phyloP scores from a whole-genome alignment of 2,113 vertebrate species.

The Pimephales promelas region DNA sequence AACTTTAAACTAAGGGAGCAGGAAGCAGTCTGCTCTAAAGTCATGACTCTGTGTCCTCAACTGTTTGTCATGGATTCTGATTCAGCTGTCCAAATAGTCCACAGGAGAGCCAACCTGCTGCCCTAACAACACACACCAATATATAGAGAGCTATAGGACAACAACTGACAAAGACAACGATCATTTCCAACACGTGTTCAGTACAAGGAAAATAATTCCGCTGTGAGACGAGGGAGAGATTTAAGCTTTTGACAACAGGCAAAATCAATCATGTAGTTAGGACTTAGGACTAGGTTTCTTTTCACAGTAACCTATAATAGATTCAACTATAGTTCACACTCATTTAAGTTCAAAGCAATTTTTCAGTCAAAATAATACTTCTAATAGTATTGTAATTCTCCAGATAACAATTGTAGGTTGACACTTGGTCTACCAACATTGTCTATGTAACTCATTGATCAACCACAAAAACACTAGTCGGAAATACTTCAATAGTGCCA shows the following conservation, averaged over 20 bases:
- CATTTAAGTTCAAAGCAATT: no score
- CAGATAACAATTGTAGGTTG: no score
- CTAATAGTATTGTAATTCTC: no score
- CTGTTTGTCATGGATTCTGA: slow-evolving; percentile 42
- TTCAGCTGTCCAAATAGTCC: slow-evolving; percentile 56
- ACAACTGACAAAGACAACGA: not conserved
- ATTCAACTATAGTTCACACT: no score
- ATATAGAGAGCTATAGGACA: not conserved
- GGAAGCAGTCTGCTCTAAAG: not conserved
- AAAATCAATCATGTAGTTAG: not conserved
- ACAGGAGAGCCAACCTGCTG: slow-evolving; percentile 28
- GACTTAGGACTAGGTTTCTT: no score
- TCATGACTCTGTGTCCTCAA: not conserved
- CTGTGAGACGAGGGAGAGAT: not conserved
- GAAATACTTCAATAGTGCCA: not conserved
- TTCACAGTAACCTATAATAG: no score
- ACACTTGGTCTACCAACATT: no score
- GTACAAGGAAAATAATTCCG: not conserved
- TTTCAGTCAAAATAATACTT: no score
- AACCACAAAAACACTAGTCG: no score
- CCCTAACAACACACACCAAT: slow-evolving; percentile 25
- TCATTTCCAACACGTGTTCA: not conserved
- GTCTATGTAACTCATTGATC: no score
- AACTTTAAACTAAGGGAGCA: not conserved
- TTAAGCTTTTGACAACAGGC: not conserved